Evolutionary conservation across 2,113 vertebrate species (phyloP).

Genomic region (Petrocephalus zakoni): DNA sequence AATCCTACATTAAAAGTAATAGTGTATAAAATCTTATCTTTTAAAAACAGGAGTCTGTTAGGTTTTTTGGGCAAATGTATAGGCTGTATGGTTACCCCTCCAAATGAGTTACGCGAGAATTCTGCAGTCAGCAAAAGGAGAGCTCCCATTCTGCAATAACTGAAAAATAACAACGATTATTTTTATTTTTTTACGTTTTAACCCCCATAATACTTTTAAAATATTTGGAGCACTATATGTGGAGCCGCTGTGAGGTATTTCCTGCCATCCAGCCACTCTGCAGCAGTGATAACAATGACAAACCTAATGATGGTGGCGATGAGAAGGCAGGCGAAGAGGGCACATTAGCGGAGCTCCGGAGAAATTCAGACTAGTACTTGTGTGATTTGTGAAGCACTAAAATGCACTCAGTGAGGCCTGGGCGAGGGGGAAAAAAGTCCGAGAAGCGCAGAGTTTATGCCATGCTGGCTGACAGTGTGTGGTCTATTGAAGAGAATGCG

Average conservation of each 20-base stretch:
- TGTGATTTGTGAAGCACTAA: slow-evolving; percentile 23
- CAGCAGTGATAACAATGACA: not conserved
- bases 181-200: no score
- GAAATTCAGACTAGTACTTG: slow-evolving; percentile 10
- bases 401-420: slow-evolving; percentile 36
- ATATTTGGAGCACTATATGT: slow-evolving; percentile 11
- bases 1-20: not conserved
- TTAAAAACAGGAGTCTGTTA: not conserved
- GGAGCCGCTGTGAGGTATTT: not conserved
- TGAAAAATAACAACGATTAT: slow-evolving; percentile 18
- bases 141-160: not conserved
- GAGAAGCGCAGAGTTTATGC: slow-evolving; percentile 68
- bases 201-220: not conserved
- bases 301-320: slow-evolving; percentile 3
- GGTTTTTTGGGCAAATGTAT: not conserved
- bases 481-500: slow-evolving; percentile 86
- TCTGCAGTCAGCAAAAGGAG: not conserved
- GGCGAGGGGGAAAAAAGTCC: slow-evolving; percentile 39
- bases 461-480: slow-evolving; percentile 97
- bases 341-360: slow-evolving; percentile 12
- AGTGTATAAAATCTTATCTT: not conserved
- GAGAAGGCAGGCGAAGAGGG: not conserved
- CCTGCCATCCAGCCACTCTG: not conserved
- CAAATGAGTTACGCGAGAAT: not conserved
- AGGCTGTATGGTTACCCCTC: not conserved